phyloP scores from a whole-genome alignment of 2,113 vertebrate genomes.

The Plecotus auritus region DNA sequence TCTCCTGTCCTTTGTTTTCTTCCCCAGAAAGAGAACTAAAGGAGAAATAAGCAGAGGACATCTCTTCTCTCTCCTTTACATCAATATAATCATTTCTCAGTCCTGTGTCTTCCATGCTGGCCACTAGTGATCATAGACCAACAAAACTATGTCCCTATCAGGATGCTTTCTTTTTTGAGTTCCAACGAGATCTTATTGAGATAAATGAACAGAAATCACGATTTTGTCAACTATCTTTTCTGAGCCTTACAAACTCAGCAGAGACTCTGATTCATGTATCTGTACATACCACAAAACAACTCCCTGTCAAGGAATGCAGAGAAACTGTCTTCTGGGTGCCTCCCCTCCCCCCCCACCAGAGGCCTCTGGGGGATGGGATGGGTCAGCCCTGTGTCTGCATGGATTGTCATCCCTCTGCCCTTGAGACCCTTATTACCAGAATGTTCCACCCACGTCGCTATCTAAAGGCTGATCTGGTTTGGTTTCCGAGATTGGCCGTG shows the following conservation, averaged over 20 bases:
- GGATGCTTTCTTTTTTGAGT: constrained; percentile 30
- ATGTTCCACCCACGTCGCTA: not conserved
- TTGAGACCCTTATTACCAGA: not conserved
- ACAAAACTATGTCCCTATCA: not conserved
- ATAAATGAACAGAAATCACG: constrained; percentile 78
- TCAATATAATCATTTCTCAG: not conserved
- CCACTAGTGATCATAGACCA: not conserved
- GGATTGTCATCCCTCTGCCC: not conserved
- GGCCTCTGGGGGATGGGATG: not conserved
- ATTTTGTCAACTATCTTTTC: constrained; percentile 76
- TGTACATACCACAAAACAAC: constrained; percentile 35
- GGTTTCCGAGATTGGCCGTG: not conserved
- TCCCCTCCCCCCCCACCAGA: not conserved
- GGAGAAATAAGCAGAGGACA: not conserved
- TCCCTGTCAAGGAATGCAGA: not conserved
- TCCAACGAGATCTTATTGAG: constrained; percentile 86
- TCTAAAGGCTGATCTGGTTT: not conserved
- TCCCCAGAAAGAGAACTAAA: not conserved
- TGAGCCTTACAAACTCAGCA: constrained; percentile 54
- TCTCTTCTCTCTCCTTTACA: not conserved
- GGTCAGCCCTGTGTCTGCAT: not conserved
- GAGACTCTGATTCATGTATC: constrained; percentile 49
- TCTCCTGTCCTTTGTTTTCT: not conserved
- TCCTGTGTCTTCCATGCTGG: not conserved
- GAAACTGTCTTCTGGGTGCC: not conserved